Conservation (phyloP, 1,140 invertebrate species). For the Leucophenga varia region DNA sequence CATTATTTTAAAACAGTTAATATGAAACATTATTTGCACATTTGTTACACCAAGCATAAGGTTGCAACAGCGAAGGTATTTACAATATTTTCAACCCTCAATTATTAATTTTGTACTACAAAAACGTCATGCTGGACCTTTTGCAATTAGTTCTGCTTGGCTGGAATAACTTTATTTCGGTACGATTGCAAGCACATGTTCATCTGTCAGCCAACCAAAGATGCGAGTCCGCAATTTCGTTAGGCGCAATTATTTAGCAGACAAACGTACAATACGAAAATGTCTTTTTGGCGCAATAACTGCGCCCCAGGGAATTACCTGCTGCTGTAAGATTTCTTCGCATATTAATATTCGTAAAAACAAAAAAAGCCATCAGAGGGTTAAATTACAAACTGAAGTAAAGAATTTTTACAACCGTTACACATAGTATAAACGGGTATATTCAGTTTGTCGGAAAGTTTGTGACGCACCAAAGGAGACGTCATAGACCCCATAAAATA, state of each 20-base stretch:
- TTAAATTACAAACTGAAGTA: slow-evolving; percentile 32
- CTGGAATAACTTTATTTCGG: not conserved
- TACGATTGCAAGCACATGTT: not conserved
- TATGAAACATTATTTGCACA: no score
- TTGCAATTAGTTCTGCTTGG: not conserved
- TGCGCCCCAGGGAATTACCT: slow-evolving; percentile 19
- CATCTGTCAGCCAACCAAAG: slow-evolving; percentile 24
- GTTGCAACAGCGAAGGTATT: no score
- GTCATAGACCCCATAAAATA: slow-evolving; percentile 15
- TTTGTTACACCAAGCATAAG: no score
- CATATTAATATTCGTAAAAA: slow-evolving; percentile 40
- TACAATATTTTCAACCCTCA: no score
- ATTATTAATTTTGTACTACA: no score
- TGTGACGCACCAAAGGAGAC: slow-evolving; percentile 14
- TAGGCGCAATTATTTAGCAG: slow-evolving; percentile 22
- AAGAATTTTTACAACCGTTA: no score
- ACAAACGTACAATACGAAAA: not conserved
- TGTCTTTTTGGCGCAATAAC: not conserved
- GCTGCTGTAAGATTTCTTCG: slow-evolving; percentile 30
- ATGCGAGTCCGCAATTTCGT: no score
- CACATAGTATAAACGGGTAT: no score
- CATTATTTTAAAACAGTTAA: no score
- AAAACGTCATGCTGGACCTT: no score
- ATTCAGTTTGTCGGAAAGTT: slow-evolving; percentile 36
- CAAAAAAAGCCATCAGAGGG: slow-evolving; percentile 31